phyloP scores from a whole-genome alignment of 2,797 vertebrate genomes.

The Sebastes hubbsi region DNA sequence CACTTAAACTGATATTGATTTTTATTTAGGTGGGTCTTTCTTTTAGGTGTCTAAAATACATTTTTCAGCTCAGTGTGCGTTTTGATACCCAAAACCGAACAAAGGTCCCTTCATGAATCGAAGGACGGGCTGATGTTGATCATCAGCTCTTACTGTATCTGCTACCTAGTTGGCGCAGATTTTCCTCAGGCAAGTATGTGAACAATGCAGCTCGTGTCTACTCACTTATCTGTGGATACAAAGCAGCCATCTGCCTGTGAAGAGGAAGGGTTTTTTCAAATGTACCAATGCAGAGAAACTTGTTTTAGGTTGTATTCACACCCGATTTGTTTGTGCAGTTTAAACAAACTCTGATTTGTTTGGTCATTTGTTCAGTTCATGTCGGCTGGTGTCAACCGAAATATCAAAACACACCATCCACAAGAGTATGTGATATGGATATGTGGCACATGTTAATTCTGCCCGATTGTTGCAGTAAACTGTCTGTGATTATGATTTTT shows the following conservation, averaged over 20 bases:
- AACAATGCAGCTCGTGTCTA: no score
- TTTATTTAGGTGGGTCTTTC: no score
- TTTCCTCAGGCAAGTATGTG: no score
- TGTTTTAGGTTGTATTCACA: background rate
- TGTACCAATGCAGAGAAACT: background rate
- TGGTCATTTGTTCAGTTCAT: constrained; percentile 19
- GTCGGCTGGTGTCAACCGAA: background rate
- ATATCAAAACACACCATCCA: background rate
- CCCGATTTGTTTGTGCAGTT: constrained; percentile 4
- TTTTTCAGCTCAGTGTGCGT: no score
- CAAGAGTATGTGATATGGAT: background rate
- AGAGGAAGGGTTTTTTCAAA: background rate
- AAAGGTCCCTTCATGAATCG: no score
- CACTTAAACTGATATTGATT: no score
- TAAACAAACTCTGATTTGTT: background rate
- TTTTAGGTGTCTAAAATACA: no score
- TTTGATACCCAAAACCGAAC: no score
- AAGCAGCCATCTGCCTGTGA: constrained; percentile 39
- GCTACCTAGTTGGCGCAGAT: no score
- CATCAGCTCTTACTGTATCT: no score
- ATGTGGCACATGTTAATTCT: background rate
- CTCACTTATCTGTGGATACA: no score
- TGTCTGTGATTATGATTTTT: background rate
- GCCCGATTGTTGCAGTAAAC: background rate
- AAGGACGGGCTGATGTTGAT: no score